Percentiles rank a stretch among this genome's conserved stretches.
These are phyloP conservation scores for Notamacropus eugenii DNA, from an alignment of 2,797 vertebrate genomes.

Conservation along the genomic window DNA sequence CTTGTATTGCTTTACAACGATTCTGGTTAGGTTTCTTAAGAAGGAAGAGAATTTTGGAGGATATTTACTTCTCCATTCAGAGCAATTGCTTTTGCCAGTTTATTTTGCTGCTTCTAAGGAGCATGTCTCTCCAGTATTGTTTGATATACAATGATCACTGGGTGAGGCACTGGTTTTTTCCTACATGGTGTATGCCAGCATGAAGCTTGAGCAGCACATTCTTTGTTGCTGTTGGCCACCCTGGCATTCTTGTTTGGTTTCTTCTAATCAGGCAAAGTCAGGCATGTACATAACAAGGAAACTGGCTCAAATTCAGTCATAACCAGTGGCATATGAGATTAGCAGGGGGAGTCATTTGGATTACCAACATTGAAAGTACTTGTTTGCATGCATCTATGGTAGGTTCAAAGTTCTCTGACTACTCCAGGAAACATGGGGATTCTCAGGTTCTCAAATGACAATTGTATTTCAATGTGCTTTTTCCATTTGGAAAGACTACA, in stretches of 20 bases:
- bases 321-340: not conserved
- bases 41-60: not conserved
- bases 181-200: not conserved
- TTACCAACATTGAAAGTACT: not conserved
- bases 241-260: not conserved
- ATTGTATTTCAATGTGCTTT: not conserved
- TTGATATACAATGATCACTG: not conserved
- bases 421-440: not conserved
- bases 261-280: not conserved
- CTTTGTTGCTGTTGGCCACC: not conserved
- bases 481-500: not conserved
- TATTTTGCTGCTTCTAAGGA: not conserved
- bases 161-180: not conserved
- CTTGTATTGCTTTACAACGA: not conserved
- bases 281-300: conserved; percentile 18
- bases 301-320: not conserved
- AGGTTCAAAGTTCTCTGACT: too few species aligned
- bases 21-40: not conserved
- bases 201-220: conserved; percentile 7
- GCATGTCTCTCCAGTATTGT: not conserved
- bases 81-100: not conserved
- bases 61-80: not conserved
- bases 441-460: not conserved
- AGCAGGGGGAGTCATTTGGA: not conserved
- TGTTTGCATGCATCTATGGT: fast-evolving